Evolutionary conservation across 2,113 vertebrate species (phyloP).

Genomic region (Grantiella picta): DNA sequence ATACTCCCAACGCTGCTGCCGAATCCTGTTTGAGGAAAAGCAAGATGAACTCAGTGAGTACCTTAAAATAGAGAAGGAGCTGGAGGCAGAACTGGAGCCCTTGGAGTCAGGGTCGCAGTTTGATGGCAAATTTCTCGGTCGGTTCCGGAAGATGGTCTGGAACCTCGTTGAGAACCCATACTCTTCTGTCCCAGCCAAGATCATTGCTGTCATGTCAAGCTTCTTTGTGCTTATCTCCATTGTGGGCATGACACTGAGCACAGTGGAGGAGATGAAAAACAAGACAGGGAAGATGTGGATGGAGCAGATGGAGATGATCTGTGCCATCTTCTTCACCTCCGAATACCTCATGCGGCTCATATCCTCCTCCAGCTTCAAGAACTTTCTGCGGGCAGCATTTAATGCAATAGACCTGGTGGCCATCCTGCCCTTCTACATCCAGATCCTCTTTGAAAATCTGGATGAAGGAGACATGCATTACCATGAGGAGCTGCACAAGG

Average conservation of each 20-base stretch:
- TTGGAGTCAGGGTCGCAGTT: constrained; percentile 63
- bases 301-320: constrained; percentile 78
- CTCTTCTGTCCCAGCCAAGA: constrained; percentile 77
- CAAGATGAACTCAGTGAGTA: constrained; percentile 78
- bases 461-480: constrained; percentile 69
- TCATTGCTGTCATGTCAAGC: constrained; percentile 78
- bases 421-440: constrained; percentile 88
- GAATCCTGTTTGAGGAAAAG: constrained; percentile 80
- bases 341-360: constrained; percentile 79
- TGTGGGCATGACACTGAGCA: constrained; percentile 81
- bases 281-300: constrained; percentile 70
- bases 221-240: constrained; percentile 83
- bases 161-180: constrained; percentile 80
- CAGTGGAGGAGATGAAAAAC: constrained; percentile 79
- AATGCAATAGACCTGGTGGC: constrained; percentile 83
- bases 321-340: constrained; percentile 80
- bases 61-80: constrained; percentile 78
- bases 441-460: constrained; percentile 82
- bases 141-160: constrained; percentile 72
- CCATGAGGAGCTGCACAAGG: constrained; percentile 83
- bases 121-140: constrained; percentile 73
- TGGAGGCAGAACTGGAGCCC: constrained; percentile 78
- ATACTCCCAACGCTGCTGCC: constrained; percentile 78
- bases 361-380: constrained; percentile 68
- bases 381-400: constrained; percentile 74